Conservation (phyloP, 1,140 invertebrate genomes). For the Lepidurus arcticus region DNA sequence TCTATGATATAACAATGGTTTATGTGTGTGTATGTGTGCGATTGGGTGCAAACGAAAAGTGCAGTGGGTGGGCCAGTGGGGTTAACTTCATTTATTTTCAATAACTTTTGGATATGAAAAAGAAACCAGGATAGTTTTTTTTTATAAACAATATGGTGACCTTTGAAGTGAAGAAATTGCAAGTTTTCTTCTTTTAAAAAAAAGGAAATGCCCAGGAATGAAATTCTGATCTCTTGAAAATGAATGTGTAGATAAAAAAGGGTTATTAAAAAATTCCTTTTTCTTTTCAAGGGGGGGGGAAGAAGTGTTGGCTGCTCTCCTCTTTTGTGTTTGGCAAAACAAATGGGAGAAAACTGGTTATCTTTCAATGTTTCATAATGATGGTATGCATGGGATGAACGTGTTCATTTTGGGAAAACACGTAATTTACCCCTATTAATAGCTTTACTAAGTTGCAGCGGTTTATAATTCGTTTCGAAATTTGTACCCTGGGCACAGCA, state of each 20-base stretch:
- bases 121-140: not conserved
- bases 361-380: not conserved
- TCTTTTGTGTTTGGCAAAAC: not conserved
- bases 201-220: not conserved
- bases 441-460: not conserved
- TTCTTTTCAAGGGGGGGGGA: not conserved
- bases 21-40: not conserved
- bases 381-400: not conserved
- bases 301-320: not conserved
- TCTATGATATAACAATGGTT: not conserved
- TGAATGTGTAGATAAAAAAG: not conserved
- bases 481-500: constrained; percentile 16
- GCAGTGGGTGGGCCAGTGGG: not conserved
- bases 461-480: not conserved
- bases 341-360: not conserved
- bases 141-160: not conserved
- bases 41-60: not conserved
- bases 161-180: not conserved
- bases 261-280: not conserved
- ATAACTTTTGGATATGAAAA: no score
- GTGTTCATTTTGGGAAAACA: not conserved
- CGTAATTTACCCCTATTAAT: not conserved
- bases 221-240: constrained; percentile 12
- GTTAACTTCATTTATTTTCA: not conserved
- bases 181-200: not conserved